Evolutionary conservation across 53 echinoderm and acorn worm species (phyloP).

Genomic region (Stichopus horrens): DNA sequence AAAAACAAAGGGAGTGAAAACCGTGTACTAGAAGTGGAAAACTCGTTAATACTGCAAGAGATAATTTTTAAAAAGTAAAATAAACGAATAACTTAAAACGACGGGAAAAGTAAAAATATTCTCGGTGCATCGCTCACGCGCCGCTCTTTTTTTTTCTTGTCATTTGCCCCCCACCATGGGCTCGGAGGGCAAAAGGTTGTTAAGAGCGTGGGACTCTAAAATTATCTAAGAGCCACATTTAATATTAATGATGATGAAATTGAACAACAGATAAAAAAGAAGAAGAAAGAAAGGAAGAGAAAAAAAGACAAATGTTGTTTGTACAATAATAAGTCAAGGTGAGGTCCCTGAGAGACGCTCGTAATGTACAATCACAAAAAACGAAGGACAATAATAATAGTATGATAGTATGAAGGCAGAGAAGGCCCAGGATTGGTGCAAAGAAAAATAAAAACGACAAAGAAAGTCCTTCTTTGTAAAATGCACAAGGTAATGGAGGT

Average conservation of each 20-base stretch:
- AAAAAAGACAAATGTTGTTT: conserved; percentile 7
- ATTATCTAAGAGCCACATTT: neutral
- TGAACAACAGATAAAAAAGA: neutral
- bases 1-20: no score
- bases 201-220: neutral
- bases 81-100: no score
- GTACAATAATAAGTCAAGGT: conserved; percentile 43
- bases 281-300: neutral
- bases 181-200: neutral
- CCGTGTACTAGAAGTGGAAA: no score
- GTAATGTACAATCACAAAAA: conserved; percentile 8
- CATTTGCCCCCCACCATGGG: neutral
- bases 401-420: neutral
- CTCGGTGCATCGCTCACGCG: neutral
- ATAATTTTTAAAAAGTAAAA: no score
- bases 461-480: no score
- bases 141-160: neutral
- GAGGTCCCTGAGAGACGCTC: conserved; percentile 36
- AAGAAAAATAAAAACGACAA: no score
- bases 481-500: no score
- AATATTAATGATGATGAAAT: neutral
- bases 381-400: neutral
- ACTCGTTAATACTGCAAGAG: no score
- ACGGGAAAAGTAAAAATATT: neutral
- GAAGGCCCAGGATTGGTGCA: neutral